phyloP scores from a whole-genome alignment of 1,140 invertebrate genomes.

The Orius laevigatus region DNA sequence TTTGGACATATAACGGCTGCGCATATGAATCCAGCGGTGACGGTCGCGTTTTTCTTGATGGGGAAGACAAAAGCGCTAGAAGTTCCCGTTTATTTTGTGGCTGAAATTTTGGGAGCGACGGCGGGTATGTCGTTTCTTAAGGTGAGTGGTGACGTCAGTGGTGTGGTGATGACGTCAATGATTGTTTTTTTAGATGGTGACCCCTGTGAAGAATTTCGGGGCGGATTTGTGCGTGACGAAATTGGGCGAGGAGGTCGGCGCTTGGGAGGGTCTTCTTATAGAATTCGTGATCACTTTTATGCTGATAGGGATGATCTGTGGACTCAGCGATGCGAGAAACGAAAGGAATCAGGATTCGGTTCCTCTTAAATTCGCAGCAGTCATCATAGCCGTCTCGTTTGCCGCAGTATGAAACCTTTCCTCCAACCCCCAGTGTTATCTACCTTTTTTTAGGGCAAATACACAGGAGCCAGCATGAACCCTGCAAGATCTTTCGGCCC shows the following conservation, averaged over 20 bases:
- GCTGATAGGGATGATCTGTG: conserved; percentile 42
- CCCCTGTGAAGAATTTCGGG: too few species aligned
- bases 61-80: conserved; percentile 30
- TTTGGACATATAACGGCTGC: conserved; percentile 25
- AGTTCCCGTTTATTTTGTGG: conserved; percentile 31
- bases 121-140: conserved; percentile 22
- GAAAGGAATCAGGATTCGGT: conserved; percentile 34
- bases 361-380: conserved; percentile 42
- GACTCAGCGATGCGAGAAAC: conserved; percentile 44
- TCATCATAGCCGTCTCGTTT: conserved; percentile 40
- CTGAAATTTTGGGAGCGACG: conserved; percentile 31
- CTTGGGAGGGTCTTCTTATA: too few species aligned
- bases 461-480: conserved; percentile 38
- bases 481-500: conserved; percentile 36
- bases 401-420: conserved; percentile 24
- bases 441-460: conserved; percentile 28
- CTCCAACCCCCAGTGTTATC: neutral
- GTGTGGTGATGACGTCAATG: too few species aligned
- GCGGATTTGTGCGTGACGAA: too few species aligned
- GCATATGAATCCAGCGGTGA: conserved; percentile 37
- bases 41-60: conserved; percentile 30
- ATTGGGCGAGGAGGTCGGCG: too few species aligned
- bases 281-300: conserved; percentile 42
- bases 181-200: neutral
- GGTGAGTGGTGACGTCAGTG: conserved; percentile 22